phyloP scores from a whole-genome alignment of 2,113 vertebrate genomes.

The Brachirus orientalis region DNA sequence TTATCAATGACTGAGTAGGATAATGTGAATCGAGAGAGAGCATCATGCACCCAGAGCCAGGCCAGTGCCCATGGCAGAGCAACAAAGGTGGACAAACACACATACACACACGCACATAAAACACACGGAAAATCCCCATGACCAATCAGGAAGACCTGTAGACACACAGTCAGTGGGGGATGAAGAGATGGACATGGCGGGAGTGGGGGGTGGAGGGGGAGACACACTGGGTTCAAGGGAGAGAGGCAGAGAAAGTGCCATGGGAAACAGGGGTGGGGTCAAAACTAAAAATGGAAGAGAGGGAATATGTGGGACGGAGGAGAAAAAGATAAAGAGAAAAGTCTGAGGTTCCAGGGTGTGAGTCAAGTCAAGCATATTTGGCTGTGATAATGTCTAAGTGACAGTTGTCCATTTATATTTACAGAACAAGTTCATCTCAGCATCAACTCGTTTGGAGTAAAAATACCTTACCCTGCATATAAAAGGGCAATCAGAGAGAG shows the following conservation, averaged over 20 bases:
- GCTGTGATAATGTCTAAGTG: background rate
- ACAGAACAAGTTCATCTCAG: no score
- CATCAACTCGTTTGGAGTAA: background rate
- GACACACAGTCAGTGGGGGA: constrained; percentile 69
- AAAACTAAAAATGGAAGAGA: constrained; percentile 21
- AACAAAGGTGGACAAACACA: constrained; percentile 8
- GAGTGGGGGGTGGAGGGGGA: constrained; percentile 44
- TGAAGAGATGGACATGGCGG: constrained; percentile 42
- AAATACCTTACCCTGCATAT: background rate
- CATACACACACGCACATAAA: constrained; percentile 18
- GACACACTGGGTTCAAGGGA: constrained; percentile 21
- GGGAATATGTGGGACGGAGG: constrained; percentile 8
- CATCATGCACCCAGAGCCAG: constrained; percentile 38
- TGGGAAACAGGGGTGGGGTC: constrained; percentile 37
- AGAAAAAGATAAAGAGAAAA: constrained; percentile 6
- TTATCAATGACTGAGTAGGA: constrained; percentile 18
- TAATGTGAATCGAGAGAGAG: constrained; percentile 28
- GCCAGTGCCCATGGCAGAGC: constrained; percentile 29
- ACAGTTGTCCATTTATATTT: background rate
- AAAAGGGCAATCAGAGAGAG: background rate
- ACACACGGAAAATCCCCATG: constrained; percentile 75
- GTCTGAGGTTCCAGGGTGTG: no score
- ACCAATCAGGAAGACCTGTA: constrained; percentile 76
- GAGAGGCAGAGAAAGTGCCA: constrained; percentile 8
- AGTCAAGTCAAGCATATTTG: no score